Evolutionary conservation across 1,140 invertebrate species (phyloP).

Genomic region (Geopemphigus sp.): DNA sequence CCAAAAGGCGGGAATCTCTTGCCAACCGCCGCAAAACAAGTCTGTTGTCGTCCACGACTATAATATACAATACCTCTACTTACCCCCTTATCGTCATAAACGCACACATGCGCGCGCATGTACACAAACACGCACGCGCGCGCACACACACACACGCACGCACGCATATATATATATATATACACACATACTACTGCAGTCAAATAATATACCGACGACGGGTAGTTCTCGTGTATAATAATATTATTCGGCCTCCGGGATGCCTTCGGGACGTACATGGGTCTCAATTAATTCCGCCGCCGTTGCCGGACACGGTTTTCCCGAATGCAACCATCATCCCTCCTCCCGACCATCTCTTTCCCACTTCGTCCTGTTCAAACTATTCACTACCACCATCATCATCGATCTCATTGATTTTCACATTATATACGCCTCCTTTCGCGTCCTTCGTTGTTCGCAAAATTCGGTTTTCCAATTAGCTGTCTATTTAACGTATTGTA

Average conservation of each 20-base stretch:
- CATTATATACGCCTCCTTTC: slow-evolving; percentile 18
- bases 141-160: too few species aligned
- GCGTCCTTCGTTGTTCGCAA: background rate
- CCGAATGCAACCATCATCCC: background rate
- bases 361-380: background rate
- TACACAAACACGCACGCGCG: background rate
- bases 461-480: too few species aligned
- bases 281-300: slow-evolving; percentile 35
- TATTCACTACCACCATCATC: background rate
- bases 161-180: background rate
- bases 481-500: too few species aligned
- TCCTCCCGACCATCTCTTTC: background rate
- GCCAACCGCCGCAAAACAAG: slow-evolving; percentile 48
- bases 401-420: slow-evolving; percentile 30
- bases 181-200: too few species aligned
- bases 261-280: slow-evolving; percentile 29
- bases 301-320: slow-evolving; percentile 28
- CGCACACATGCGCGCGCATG: background rate
- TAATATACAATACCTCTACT: slow-evolving; percentile 23
- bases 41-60: slow-evolving; percentile 30
- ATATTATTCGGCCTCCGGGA: slow-evolving; percentile 35
- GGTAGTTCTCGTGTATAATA: slow-evolving; percentile 36
- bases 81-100: background rate
- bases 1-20: slow-evolving; percentile 49
- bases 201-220: slow-evolving; percentile 26